Evolutionary conservation across 2,888 invertebrate species (phyloP), one percentile per base, ranked within the genome.

Genomic region (Agrilus biguttatus): DNA sequence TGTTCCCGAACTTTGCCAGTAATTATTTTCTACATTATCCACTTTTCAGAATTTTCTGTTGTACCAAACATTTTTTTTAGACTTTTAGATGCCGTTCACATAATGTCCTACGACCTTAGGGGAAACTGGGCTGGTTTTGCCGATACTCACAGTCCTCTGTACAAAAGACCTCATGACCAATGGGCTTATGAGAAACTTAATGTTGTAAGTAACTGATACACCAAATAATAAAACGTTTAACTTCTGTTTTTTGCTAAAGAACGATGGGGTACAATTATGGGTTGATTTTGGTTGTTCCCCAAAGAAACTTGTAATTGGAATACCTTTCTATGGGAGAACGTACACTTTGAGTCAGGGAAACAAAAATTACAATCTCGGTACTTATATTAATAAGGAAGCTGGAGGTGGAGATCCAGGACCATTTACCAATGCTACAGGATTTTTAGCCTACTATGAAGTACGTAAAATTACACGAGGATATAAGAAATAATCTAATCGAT

Each of bases 91-190:
- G 87, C 86, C 0, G 78, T 88, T 42, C 87, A 88, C 59, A 86
- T 83, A 37, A 88, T 88, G 88, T 77, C 86, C 0, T 88, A 88
- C 61, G 88, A 88, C 65, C 71, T 88, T 38, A 73, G 88, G 46
- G 88, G 88, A 10, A 88, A 87, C 61, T 90, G 90, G 90, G 89
- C 84, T 1, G 90, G 90, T 13, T 89, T 89, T 58, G 89, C 90
- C 1, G 90, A 91, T 58, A 80, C 83, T 0, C 91, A 91, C 60
- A 89, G 89, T 54, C 86, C 90, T 1, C 69, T 91, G 1, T 88
- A 87, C 62, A 84, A 79, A 57, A 73, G 91, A 37, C 83, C 87
- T 0, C 85, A 86, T 56, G 90, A 91, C 62, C 87, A 89, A 59
- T 89, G 81, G 72, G 88, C 87, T 14, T 90, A 89, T 57, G 89